Base-by-base conservation (phyloP, 1,140 invertebrate genomes). In the Luehdorfia chinensis region DNA sequence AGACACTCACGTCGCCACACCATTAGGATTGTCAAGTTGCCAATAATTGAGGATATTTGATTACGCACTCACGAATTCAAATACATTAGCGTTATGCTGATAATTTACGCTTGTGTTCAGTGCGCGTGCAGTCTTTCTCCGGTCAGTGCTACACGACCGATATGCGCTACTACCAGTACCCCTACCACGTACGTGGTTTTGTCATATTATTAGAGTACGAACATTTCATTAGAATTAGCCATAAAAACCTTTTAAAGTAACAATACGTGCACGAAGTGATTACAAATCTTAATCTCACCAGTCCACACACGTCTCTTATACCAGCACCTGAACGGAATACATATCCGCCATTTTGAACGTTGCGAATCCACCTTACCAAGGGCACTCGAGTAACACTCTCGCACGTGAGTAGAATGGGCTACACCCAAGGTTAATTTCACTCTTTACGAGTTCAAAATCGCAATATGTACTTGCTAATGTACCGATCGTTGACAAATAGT, bases 341-440 rank as follows among this genome's bases (percentile, higher is more conserved):
- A 57, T 57, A 64, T 54, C 48, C 39, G 52, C 47, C 34, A n/a
- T 52, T 59, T 48, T 37, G 18, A 55, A 43, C 15, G 30, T 50
- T 50, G 11, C 37, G 16, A 31, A 28, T 37, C 4, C 34, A 37
- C 11, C 18, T 12, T 44, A 16, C 46, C 61, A 59, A 65, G 54
- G 61, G 51, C 57, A 34, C 34, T 37, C 34, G 32, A 14, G 50
- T 57, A 57, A 52, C 61, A 39, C 18, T 27, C 21, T 9, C 28
- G 32, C 6, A 15, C 57, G 57, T 55, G 61, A 47, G 14, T 4
- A n/a, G 61, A 50, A 57, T 65, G 18, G 21, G n/a, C 8, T 8
- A 28, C 16, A 53, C n/a, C 18, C 55, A 65, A 65, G 62, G 62
- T 65, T 65, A 65, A 65, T 65, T 65, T 65, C 58, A 65, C 62